Conservation (phyloP, 2,888 invertebrate species). For the Catocala sponsa region DNA sequence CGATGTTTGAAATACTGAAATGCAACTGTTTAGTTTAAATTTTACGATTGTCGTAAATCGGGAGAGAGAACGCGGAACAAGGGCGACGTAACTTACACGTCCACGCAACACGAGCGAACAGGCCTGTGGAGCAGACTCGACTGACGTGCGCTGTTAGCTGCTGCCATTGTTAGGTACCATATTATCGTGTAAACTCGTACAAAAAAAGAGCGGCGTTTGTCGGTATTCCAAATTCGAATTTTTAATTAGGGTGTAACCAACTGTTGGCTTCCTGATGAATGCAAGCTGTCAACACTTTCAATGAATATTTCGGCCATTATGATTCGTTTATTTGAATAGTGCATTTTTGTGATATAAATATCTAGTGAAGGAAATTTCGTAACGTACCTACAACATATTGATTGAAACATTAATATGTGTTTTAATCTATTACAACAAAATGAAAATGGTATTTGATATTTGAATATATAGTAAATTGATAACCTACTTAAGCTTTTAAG, state of each 20-base stretch:
- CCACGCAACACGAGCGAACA: slow-evolving; percentile 50
- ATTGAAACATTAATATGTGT: background rate
- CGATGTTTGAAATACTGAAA: slow-evolving; percentile 60
- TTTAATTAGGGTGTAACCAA: slow-evolving; percentile 49
- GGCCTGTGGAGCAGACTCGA: slow-evolving; percentile 61
- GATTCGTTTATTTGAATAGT: background rate
- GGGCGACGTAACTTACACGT: slow-evolving; percentile 24
- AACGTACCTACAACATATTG: background rate
- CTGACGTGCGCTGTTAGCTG: slow-evolving; percentile 51
- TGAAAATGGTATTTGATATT: background rate
- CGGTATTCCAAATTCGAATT: slow-evolving; percentile 59
- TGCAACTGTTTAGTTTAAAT: slow-evolving; percentile 57
- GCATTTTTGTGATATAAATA: slow-evolving; percentile 1
- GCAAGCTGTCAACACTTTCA: slow-evolving; percentile 17
- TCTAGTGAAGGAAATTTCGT: background rate
- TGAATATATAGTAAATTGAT: background rate
- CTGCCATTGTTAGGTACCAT: too few species aligned
- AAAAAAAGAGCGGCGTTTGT: slow-evolving; percentile 54
- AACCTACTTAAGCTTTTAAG: slow-evolving; percentile 7
- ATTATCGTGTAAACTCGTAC: slow-evolving; percentile 44
- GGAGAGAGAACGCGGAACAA: slow-evolving; percentile 25
- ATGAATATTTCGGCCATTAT: slow-evolving; percentile 11
- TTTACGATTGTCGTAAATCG: slow-evolving; percentile 59
- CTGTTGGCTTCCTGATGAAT: slow-evolving; percentile 34
- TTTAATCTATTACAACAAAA: background rate